Evolutionary conservation across 30 jellyfish, hydroid and myxozoan species (phyloP).

Genomic region (Pelagia noctiluca): DNA sequence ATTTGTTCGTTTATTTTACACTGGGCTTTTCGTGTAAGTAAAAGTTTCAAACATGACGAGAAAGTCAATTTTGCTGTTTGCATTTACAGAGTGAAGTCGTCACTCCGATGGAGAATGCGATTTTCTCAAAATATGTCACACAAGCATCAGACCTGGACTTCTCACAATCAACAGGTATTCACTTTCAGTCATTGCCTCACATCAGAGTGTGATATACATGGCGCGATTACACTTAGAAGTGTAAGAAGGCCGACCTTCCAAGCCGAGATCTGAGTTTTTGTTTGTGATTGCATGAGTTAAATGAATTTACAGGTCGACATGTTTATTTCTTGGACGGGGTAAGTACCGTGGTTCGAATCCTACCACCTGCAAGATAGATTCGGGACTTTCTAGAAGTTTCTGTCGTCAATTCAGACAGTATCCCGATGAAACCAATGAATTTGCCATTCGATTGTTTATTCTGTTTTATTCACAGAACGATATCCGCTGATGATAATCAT

Average conservation of each 20-base stretch:
- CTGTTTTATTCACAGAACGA: not conserved
- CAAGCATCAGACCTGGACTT: constrained; percentile 39
- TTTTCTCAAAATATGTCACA: constrained; percentile 45
- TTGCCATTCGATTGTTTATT: not conserved
- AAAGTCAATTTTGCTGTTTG: not conserved
- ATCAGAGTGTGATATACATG: not conserved
- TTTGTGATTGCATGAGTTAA: not conserved
- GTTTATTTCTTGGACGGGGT: not conserved
- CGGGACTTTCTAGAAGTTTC: not conserved
- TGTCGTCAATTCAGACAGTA: not conserved
- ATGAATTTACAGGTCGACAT: not conserved
- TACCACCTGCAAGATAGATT: not conserved
- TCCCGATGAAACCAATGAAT: not conserved
- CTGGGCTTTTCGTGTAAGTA: not conserved
- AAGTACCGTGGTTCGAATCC: not conserved
- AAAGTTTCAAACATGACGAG: not conserved
- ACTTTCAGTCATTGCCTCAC: not conserved
- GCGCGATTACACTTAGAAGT: too few relatives aligned
- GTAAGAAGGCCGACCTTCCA: too few relatives aligned
- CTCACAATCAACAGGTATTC: constrained; percentile 34
- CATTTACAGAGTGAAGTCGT: constrained; percentile 39
- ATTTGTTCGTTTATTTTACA: not conserved
- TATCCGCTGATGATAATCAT: constrained; percentile 59
- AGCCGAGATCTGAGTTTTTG: not conserved
- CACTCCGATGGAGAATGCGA: constrained; percentile 69